A percentile compares a stretch with the other conserved stretches of the same genome.
Conservation (phyloP, 2,797 vertebrate species). For the Anabas testudineus region DNA sequence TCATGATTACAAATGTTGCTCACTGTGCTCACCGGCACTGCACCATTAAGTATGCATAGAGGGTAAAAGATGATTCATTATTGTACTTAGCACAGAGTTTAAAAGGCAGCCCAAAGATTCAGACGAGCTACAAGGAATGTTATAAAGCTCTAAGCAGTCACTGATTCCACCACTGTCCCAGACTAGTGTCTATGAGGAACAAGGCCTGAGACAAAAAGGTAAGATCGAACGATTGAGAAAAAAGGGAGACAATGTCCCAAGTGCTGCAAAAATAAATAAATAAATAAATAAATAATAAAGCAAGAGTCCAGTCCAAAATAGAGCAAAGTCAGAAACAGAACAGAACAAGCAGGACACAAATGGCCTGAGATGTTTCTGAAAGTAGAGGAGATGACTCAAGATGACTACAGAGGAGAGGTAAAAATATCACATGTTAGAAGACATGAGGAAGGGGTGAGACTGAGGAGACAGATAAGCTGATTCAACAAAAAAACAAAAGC, state of each 20-base stretch:
- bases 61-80: neutral
- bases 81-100: slow-evolving; percentile 14
- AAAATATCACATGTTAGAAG: slow-evolving; percentile 35
- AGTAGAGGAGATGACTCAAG: slow-evolving; percentile 26
- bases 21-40: slow-evolving; percentile 8
- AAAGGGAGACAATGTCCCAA: slow-evolving; percentile 11
- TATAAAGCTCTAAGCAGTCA: neutral
- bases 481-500: neutral
- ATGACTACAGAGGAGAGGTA: slow-evolving; percentile 38
- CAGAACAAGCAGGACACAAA: slow-evolving; percentile 39
- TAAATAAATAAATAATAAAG: slow-evolving; percentile 22
- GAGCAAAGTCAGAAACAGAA: slow-evolving; percentile 33
- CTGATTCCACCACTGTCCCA: neutral
- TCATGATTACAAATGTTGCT: slow-evolving; percentile 7
- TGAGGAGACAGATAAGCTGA: slow-evolving; percentile 11
- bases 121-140: neutral
- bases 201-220: slow-evolving; percentile 11
- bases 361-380: slow-evolving; percentile 16
- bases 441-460: slow-evolving; percentile 16
- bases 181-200: slow-evolving; percentile 19
- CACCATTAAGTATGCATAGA: slow-evolving; percentile 4
- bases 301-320: slow-evolving; percentile 34
- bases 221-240: slow-evolving; percentile 20
- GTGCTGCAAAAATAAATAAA: slow-evolving; percentile 11
- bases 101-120: slow-evolving; percentile 12